Conservation (phyloP, 2,797 vertebrate genomes). For the Heteromormyrus szaboi region DNA sequence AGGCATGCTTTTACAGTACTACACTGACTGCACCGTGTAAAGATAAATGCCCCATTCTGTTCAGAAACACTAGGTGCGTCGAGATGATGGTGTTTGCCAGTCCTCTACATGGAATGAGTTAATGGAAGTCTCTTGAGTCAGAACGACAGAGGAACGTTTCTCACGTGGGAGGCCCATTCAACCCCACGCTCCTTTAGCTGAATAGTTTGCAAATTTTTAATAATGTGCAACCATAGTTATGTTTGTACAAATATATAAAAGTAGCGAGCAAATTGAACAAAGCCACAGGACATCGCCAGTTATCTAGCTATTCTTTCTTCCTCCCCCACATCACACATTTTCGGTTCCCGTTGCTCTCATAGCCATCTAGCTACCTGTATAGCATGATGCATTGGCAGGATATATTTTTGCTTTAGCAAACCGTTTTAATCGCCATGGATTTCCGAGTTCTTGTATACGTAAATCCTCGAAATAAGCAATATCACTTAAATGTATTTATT, state of each 20-base stretch:
- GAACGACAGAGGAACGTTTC: neutral
- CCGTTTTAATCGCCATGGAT: constrained; percentile 20
- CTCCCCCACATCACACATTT: neutral
- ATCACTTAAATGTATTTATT: neutral
- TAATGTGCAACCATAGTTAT: constrained; percentile 11
- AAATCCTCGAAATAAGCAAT: constrained; percentile 2
- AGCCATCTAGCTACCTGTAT: constrained; percentile 14
- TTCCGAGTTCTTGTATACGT: constrained; percentile 17
- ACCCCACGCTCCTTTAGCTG: constrained; percentile 32
- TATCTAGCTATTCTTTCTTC: neutral
- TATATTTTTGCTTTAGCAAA: constrained; percentile 28
- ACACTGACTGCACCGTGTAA: neutral
- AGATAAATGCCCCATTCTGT: neutral
- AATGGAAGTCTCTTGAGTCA: neutral
- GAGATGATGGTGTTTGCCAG: neutral
- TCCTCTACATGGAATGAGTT: neutral
- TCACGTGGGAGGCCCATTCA: constrained; percentile 24
- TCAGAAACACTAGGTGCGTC: neutral
- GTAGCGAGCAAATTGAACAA: neutral
- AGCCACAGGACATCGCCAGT: neutral
- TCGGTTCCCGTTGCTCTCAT: neutral
- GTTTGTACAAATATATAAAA: neutral
- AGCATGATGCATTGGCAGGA: constrained; percentile 11
- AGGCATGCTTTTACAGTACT: neutral
- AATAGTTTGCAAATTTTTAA: constrained; percentile 30